Percentiles rank a stretch among this genome's conserved stretches.
Conservation (phyloP, 2,113 vertebrate genomes). For the Centropristis striata region DNA sequence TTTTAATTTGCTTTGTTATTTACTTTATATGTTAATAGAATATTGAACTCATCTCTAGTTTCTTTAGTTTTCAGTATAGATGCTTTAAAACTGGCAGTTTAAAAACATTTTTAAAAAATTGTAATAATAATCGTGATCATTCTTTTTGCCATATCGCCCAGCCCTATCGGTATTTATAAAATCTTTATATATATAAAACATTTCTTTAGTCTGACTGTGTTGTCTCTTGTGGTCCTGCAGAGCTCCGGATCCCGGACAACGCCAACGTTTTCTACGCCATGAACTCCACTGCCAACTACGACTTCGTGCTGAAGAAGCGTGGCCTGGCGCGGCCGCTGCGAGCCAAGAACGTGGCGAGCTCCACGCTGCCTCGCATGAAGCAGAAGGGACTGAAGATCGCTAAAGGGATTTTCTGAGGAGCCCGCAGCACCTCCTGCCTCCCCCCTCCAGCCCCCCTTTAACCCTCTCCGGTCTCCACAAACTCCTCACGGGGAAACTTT, state of each 20-base stretch:
- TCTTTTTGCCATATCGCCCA: no score
- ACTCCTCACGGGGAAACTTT: conserved; percentile 31
- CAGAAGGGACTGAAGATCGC: conserved; percentile 98
- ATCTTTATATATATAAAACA: no score
- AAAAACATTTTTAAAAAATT: no score
- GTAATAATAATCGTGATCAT: no score
- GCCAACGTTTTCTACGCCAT: conserved; percentile 99
- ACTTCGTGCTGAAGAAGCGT: conserved; percentile 96
- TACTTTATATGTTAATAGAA: no score
- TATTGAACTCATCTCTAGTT: no score
- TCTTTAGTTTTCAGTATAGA: no score
- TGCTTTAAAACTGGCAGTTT: no score
- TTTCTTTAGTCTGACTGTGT: neutral
- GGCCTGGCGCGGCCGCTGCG: conserved; percentile 88
- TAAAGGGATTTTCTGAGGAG: conserved; percentile 96
- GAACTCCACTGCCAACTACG: conserved; percentile 98
- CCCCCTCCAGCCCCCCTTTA: neutral
- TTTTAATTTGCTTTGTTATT: no score
- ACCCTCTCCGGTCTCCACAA: conserved; percentile 1
- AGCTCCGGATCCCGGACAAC: conserved; percentile 96
- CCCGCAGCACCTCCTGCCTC: conserved; percentile 24
- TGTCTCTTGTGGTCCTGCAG: conserved; percentile 71
- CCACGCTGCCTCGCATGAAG: conserved; percentile 96
- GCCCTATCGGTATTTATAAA: no score
- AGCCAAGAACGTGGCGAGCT: conserved; percentile 93